Conservation (phyloP, 92 coral and sea anemone genomes). For the Porites cylindrica region DNA sequence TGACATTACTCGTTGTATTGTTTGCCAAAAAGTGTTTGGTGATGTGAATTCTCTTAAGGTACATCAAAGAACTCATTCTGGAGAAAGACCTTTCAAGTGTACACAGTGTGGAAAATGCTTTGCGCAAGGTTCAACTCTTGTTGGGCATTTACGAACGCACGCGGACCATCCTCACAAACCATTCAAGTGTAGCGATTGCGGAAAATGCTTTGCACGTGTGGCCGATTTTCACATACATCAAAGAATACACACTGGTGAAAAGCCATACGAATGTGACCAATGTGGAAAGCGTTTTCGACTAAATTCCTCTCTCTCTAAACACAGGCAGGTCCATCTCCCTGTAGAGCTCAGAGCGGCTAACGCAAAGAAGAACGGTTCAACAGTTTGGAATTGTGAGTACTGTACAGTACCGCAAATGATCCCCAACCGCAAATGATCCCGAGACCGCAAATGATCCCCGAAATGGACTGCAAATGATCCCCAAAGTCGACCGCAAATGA, state of each 20-base stretch:
- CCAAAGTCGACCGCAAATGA: too few relatives aligned
- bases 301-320: constrained; percentile 17
- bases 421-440: too few relatives aligned
- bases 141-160: constrained; percentile 8
- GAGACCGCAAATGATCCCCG: too few relatives aligned
- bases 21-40: too few relatives aligned
- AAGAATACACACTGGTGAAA: constrained; percentile 29
- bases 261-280: constrained; percentile 7
- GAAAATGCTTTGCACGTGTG: constrained; percentile 25
- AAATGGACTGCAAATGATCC: too few relatives aligned
- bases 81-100: constrained; percentile 26
- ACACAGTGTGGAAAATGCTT: constrained; percentile 9
- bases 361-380: not conserved
- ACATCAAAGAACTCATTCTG: constrained; percentile 24
- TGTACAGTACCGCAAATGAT: too few relatives aligned
- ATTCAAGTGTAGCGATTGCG: constrained; percentile 11
- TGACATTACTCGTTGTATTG: too few relatives aligned
- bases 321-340: constrained; percentile 4
- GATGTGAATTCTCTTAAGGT: not conserved
- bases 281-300: constrained; percentile 30
- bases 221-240: constrained; percentile 28
- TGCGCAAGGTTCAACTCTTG: constrained; percentile 10
- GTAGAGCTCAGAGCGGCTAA: not conserved
- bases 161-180: not conserved
- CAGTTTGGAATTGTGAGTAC: not conserved